These are phyloP conservation scores for Desoria tigrina DNA, from an alignment of 2,888 invertebrate genomes.

Conservation along the genomic window DNA sequence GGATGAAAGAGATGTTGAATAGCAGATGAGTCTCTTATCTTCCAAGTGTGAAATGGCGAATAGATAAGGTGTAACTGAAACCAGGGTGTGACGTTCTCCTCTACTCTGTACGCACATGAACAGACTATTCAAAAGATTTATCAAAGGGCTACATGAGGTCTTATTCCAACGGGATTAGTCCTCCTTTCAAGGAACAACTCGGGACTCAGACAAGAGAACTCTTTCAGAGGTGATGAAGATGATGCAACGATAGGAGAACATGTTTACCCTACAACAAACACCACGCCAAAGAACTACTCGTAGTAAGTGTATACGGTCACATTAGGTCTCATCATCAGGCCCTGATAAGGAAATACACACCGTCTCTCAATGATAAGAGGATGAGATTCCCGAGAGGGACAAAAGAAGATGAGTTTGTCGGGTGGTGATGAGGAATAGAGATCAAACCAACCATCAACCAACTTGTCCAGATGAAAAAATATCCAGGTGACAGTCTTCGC, in stretches of 20 bases:
- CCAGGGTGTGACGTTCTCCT: conserved; percentile 16
- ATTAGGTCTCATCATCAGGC: not conserved
- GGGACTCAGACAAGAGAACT: conserved; percentile 7
- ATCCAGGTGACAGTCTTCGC: not conserved
- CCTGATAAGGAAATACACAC: not conserved
- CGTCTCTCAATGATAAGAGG: too few species aligned
- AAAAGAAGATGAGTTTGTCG: too few species aligned
- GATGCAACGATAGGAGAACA: conserved; percentile 15
- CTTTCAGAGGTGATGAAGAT: conserved; percentile 29
- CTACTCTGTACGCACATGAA: conserved; percentile 4
- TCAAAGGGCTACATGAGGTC: conserved; percentile 25
- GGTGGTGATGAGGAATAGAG: too few species aligned
- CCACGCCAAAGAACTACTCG: not conserved
- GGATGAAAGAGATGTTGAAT: too few species aligned
- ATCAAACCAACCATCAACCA: too few species aligned
- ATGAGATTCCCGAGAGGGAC: too few species aligned
- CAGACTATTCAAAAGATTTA: conserved; percentile 14
- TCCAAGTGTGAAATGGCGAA: conserved; percentile 18
- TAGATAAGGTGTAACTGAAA: conserved; percentile 14
- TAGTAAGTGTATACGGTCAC: too few species aligned
- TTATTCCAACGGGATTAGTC: conserved; percentile 31
- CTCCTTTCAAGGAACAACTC: not conserved
- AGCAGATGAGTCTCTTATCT: conserved; percentile 2
- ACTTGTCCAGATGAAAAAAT: too few species aligned
- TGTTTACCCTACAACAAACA: too few species aligned